Evolutionary conservation across 2,113 vertebrate species (phyloP).

Genomic region (Felis catus): F.catus_Fca126_mat1.0 CM031424.1:45096501-45097000

Average conservation of each 20-base stretch:
- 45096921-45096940: slow-evolving; percentile 41
- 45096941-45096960: not conserved
- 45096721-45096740: slow-evolving; percentile 40
- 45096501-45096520: not conserved
- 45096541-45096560: slow-evolving; percentile 4
- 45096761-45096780: slow-evolving; percentile 1
- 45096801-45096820: slow-evolving; percentile 30
- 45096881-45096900: slow-evolving; percentile 16
- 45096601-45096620: not conserved
- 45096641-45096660: slow-evolving; percentile 26
- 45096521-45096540: not conserved
- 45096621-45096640: slow-evolving; percentile 25
- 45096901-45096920: not conserved
- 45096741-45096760: slow-evolving; percentile 34
- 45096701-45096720: slow-evolving; percentile 32
- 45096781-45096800: slow-evolving; percentile 48
- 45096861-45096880: not conserved
- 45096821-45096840: slow-evolving; percentile 39
- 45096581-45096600: not conserved
- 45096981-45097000: slow-evolving; percentile 20
- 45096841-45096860: not conserved
- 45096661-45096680: not conserved
- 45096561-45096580: not conserved
- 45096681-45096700: slow-evolving; percentile 25
- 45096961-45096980: not conserved